These are phyloP conservation scores for Chironomus riparius DNA, from an alignment of 2,888 invertebrate genomes.

Conservation along the genomic window DNA sequence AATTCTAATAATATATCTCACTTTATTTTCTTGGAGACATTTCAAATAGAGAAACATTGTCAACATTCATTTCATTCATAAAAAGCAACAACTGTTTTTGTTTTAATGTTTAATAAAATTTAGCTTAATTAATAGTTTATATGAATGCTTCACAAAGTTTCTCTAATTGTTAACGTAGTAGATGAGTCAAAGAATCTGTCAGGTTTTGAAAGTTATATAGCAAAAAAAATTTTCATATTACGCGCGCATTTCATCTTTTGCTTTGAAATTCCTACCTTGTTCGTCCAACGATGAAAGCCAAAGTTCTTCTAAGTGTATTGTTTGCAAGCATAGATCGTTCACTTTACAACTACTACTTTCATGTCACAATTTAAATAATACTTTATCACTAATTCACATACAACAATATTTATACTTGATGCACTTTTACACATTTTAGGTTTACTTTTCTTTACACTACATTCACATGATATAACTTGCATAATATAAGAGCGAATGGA, in stretches of 20 bases:
- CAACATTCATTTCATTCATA: background rate
- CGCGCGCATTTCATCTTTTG: slow-evolving; percentile 25
- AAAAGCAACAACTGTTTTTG: background rate
- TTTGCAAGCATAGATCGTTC: no score
- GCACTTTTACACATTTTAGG: background rate
- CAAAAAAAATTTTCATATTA: background rate
- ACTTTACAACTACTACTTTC: no score
- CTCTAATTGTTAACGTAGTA: background rate
- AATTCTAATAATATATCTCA: background rate
- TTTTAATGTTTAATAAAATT: background rate
- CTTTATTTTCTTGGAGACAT: background rate
- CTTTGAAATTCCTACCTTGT: slow-evolving; percentile 47
- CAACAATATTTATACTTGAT: background rate
- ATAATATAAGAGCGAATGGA: background rate
- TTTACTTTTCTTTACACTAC: background rate
- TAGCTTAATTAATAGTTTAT: no score
- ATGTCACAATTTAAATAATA: no score
- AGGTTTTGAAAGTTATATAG: background rate
- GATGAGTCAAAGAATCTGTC: background rate
- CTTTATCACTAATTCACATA: no score
- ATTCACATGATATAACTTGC: background rate
- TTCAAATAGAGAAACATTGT: background rate
- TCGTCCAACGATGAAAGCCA: slow-evolving; percentile 45
- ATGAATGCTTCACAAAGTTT: background rate
- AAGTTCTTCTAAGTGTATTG: no score